Base-by-base conservation (phyloP, 1,140 invertebrate species). In the Sycobia sp. region DNA sequence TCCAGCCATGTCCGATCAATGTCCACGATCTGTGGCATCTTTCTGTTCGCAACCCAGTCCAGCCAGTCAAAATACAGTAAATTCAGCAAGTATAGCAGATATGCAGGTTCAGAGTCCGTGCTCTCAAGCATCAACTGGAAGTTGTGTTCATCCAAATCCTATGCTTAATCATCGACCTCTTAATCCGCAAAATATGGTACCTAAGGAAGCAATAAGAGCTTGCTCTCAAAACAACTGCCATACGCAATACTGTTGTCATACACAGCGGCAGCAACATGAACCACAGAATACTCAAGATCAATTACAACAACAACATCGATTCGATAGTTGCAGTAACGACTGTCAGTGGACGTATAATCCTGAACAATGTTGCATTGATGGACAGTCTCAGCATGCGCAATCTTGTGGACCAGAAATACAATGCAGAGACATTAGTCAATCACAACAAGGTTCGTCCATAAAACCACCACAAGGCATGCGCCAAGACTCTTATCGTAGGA, bases 401-500 rank as follows among this genome's bases (percentile, higher is more conserved):
- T 16, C 8, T 9, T 50, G 62, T 22, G 32, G 76, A 74, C 55
- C 69, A 71, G 87, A 88, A 69, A 89, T 89, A 53, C 88, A 89
- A 69, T 89, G 88, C 58, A 80, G 84, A 16, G 86, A 89, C 68
- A 86, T 89, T 18, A 88, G 86, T 57, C 87, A 89, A 66, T 88
- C 87, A 0, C 86, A 88, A 44, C 77, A 78, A 44, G 74, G 77
- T 2, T 78, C 78, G 4, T 73, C 76, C 3, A 67, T 74, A 9
- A 77, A 78, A 55, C 80, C 77, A 22, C 82, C 81, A 1, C 75
- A 80, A 59, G 83, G 85, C 1, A 93, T 94, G 90, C 81, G 89
- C 29, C 89, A 90, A 32, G 93, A 95, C 56, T 88, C 92, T 0
- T 96, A 95, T 74, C 88, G 93, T 71, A 84, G 94, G 55, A 96